Base-by-base conservation (phyloP, 2,888 invertebrate genomes). In the Thera britannica region DNA sequence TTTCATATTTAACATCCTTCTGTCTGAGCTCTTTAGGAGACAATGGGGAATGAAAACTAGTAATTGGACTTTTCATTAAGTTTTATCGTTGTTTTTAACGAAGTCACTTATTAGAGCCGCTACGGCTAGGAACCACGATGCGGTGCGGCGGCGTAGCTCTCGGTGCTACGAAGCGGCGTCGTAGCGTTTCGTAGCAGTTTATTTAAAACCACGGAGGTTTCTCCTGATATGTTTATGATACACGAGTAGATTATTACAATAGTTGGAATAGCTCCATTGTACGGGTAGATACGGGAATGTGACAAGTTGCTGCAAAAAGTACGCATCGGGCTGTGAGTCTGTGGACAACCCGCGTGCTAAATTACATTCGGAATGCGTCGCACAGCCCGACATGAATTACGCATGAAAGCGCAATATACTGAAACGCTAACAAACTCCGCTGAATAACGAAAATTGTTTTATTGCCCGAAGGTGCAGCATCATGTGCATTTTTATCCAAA, bases 321-420 rank as follows among this genome's bases (percentile, higher is more conserved):
- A 58, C 23, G 56, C 52, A 56, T 35, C 9, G 48, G 23, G 44
- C 51, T 36, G 59, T 60, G 59, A 46, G 62, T 58, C n/a, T 75
- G 75, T 73, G 75, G 76, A 74, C 76, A 78, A 79, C 77, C 79
- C 79, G 77, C 77, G 80, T 79, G 84, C 79, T 81, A 82, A 85
- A 92, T 92, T 91, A 90, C 90, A 92, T 92, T 92, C 87, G 83
- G 77, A 88, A 90, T 90, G 89, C 90, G 88, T 85, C 84, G 86
- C 78, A 77, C 75, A 79, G 77, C 72, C 58, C 79, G 76, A 76
- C 83, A 92, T 92, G 90, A 89, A 92, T 90, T 90, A 91, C 86
- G 77, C 89, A 92, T 92, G 89, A 86, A 84, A 85, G 75, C 77
- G 83, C 83, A 87, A 88, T 89, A 85, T 86, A 84, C 83, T 83